A percentile compares a stretch with the other conserved stretches of the same genome.
These are phyloP conservation scores for Manis crassicaudata DNA, from an alignment of 2,797 vertebrate genomes.

Conservation along the genomic window DNA sequence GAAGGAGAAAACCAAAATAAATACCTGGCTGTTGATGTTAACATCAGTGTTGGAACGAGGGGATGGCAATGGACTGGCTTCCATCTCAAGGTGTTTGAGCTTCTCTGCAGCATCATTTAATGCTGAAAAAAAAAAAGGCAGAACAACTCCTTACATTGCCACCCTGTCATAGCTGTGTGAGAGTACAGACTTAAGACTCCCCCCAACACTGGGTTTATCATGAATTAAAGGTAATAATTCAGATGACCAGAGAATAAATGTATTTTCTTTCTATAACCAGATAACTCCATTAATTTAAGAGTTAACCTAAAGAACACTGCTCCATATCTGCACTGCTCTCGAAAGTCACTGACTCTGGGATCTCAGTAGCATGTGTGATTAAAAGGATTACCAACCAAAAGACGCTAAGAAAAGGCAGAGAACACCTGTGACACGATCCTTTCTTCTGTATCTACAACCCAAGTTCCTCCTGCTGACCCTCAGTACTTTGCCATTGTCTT, in stretches of 20 bases:
- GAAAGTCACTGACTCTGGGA: neutral
- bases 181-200: neutral
- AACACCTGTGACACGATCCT: neutral
- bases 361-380: neutral
- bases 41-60: conserved; percentile 88
- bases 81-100: conserved; percentile 91
- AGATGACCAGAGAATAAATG: neutral
- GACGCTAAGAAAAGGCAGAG: neutral
- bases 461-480: neutral
- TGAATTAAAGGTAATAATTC: conserved; percentile 4
- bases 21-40: conserved; percentile 93
- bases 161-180: neutral
- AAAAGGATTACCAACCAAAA: neutral
- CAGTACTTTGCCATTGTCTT: neutral
- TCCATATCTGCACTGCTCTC: neutral
- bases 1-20: neutral
- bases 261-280: conserved; percentile 39
- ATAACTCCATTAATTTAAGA: conserved; percentile 3
- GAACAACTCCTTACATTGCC: neutral
- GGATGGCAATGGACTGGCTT: conserved; percentile 71
- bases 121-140: conserved; percentile 60
- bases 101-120: conserved; percentile 89
- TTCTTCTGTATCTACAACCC: neutral
- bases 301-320: neutral
- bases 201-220: neutral